A percentile compares a stretch with the other conserved stretches of the same genome.
Evolutionary conservation across 1,140 invertebrate genomes (phyloP).

Genomic region (Rhyzopertha dominica): DNA sequence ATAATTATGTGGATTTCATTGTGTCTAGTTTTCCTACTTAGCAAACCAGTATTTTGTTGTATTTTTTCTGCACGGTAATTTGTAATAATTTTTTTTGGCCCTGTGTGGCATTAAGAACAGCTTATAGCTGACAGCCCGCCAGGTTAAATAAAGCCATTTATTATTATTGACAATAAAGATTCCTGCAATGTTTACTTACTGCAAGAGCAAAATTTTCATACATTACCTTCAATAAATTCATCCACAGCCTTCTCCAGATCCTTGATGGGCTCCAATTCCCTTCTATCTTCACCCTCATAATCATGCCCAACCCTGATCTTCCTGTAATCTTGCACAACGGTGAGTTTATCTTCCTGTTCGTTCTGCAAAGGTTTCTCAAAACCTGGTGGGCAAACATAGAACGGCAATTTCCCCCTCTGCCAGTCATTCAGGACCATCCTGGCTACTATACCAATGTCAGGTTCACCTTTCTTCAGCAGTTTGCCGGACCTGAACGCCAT

Average conservation of each 20-base stretch:
- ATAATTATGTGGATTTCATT: too few species aligned
- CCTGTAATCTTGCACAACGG: slow-evolving; percentile 70
- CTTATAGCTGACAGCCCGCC: too few species aligned
- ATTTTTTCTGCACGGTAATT: too few species aligned
- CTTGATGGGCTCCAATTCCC: slow-evolving; percentile 54
- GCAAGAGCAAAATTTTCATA: too few species aligned
- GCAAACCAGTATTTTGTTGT: too few species aligned
- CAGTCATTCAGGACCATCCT: slow-evolving; percentile 98
- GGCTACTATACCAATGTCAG: slow-evolving; percentile 81
- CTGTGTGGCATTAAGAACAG: too few species aligned
- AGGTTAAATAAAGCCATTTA: too few species aligned
- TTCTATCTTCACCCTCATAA: slow-evolving; percentile 65
- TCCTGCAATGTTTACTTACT: neutral
- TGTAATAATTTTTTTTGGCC: too few species aligned
- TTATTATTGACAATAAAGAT: too few species aligned
- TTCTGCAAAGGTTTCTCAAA: slow-evolving; percentile 56
- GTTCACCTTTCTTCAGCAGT: slow-evolving; percentile 93
- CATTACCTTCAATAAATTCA: slow-evolving; percentile 49
- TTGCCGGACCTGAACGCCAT: slow-evolving; percentile 82
- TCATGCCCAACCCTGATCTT: slow-evolving; percentile 72
- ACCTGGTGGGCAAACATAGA: slow-evolving; percentile 81
- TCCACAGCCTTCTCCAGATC: slow-evolving; percentile 47
- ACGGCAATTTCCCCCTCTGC: slow-evolving; percentile 96
- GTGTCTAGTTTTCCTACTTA: too few species aligned
- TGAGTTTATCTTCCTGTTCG: slow-evolving; percentile 44